Evolutionary conservation across 2,113 vertebrate genomes (phyloP), one percentile per base, ranked within the genome.

Genomic region (Chlamydotis undulata): DNA sequence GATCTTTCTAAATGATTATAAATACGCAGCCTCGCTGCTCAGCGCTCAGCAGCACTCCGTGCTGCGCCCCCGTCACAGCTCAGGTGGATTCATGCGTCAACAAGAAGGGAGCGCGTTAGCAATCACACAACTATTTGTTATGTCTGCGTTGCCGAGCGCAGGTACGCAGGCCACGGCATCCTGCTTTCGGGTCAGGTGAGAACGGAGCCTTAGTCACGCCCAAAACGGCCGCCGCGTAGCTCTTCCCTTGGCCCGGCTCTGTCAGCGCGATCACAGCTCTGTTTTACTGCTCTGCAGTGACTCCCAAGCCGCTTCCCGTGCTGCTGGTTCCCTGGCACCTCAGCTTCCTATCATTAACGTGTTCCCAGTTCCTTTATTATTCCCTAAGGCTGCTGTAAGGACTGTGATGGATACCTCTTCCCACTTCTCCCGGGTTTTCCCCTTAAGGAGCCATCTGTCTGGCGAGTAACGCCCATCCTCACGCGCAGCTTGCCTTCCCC

Each of bases 11-110:
- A 25, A 41, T 18, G 26, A 25, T 31, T 35, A 6, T 19, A 57
- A 31, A 2, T 8, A 12, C 24, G 6, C 1, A 0, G 13, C 52
- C 4, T 4, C 1, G 1, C 31, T n/a, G 49, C 33, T 10, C 1
- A 0, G 0, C 1, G 18, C n/a, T 78, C 24, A 0, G 43, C 9
- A 75, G 43, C 0, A 28, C 37, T 70, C 17, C 3, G 0, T 4
- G 28, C 26, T 8, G 16, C 19, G 1, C 15, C 16, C 31, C 24
- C 12, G 1, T 22, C 0, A 0, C 16, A 7, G 43, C 74, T 79
- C 1, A 0, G 22, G 1, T 12, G 47, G 57, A 39, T 69, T 73
- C 35, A 2, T n/a, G 50, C 49, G 6, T 37, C 31, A 12, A 5
- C 43, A 31, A 50, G 52, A 53, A 16, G 16, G 69, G 26, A 23